Evolutionary conservation across 2,888 invertebrate genomes (phyloP).

Genomic region (Xestia sexstrigata): DNA sequence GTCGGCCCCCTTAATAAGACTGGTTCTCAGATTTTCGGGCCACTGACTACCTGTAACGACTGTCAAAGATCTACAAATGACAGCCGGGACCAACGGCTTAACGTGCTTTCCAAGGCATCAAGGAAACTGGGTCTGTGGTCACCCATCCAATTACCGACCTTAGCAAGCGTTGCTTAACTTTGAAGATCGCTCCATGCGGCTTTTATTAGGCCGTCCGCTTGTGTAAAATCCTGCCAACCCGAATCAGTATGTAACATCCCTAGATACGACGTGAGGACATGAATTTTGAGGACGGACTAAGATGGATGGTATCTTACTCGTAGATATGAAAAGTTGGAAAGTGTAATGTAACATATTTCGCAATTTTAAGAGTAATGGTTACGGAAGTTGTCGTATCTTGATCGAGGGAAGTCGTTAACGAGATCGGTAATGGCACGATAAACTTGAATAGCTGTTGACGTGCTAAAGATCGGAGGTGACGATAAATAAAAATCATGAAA

Average conservation of each 20-base stretch:
- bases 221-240: too few relatives aligned
- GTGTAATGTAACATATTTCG: conserved; percentile 49
- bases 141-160: neutral
- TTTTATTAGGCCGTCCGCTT: neutral
- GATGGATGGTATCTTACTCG: conserved; percentile 16
- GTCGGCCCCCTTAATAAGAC: neutral
- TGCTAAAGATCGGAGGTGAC: conserved; percentile 12
- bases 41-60: neutral
- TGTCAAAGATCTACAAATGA: neutral
- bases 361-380: conserved; percentile 33
- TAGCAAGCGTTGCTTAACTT: neutral
- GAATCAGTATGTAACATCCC: neutral
- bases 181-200: neutral
- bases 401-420: conserved; percentile 13
- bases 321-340: conserved; percentile 35
- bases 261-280: conserved; percentile 9
- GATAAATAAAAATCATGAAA: neutral
- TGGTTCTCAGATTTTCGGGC: neutral
- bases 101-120: neutral
- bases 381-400: conserved; percentile 38
- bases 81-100: neutral
- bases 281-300: neutral
- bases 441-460: neutral
- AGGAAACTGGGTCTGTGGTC: neutral
- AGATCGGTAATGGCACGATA: conserved; percentile 8